Evolutionary conservation across 2,113 vertebrate species (phyloP).

Genomic region (Entelurus aequoreus): DNA sequence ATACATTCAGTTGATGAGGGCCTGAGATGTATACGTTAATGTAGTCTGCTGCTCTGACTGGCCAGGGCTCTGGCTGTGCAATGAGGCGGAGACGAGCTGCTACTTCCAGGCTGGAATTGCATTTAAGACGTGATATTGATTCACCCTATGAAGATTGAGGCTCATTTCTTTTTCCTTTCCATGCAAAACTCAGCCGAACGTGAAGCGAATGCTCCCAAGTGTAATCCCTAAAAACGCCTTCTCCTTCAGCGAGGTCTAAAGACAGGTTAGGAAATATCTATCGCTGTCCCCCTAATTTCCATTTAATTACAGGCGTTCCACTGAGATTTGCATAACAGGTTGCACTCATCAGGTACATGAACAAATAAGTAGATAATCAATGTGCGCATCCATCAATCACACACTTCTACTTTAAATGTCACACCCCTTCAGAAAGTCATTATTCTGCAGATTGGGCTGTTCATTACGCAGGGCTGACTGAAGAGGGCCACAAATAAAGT

Average conservation of each 20-base stretch:
- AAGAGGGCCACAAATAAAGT: conserved; percentile 39
- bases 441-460: conserved; percentile 29
- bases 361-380: conserved; percentile 66
- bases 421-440: conserved; percentile 39
- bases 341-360: conserved; percentile 50
- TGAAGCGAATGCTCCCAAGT: conserved; percentile 46
- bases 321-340: conserved; percentile 58
- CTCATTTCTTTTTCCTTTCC: conserved; percentile 14
- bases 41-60: conserved; percentile 44
- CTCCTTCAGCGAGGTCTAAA: conserved; percentile 28
- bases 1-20: not conserved
- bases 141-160: conserved; percentile 42
- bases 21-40: not conserved
- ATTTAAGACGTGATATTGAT: conserved; percentile 60
- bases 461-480: conserved; percentile 30
- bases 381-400: conserved; percentile 58
- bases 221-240: conserved; percentile 47
- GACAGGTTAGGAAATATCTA: conserved; percentile 37
- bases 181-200: conserved; percentile 52
- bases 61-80: conserved; percentile 58
- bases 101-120: conserved; percentile 57
- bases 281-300: conserved; percentile 50
- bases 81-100: conserved; percentile 60
- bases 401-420: conserved; percentile 60
- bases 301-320: conserved; percentile 57